phyloP scores from a whole-genome alignment of 1,140 invertebrate species.

The Bombyx mandarina region DNA sequence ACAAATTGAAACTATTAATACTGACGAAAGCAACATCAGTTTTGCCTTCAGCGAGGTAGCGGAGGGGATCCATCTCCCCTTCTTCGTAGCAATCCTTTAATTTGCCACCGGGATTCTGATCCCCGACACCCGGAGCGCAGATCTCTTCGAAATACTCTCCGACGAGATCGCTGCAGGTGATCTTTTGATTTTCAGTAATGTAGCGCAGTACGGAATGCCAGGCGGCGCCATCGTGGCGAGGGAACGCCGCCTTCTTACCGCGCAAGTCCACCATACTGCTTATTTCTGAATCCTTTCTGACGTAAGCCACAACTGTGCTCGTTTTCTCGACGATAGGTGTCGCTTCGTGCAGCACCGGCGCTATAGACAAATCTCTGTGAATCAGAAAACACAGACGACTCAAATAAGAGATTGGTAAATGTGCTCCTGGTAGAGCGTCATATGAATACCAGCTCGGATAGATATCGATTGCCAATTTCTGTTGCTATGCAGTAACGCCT shows the following conservation, averaged over 20 bases:
- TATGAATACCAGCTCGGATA: too few relatives aligned
- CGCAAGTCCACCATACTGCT: constrained; percentile 74
- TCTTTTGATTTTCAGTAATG: constrained; percentile 52
- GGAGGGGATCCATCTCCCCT: constrained; percentile 77
- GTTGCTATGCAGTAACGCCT: too few relatives aligned
- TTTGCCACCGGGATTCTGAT: constrained; percentile 11
- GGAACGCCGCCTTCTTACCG: constrained; percentile 80
- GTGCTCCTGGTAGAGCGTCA: too few relatives aligned
- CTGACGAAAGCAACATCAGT: constrained; percentile 92
- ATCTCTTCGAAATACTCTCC: constrained; percentile 75
- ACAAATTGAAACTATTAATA: constrained; percentile 77
- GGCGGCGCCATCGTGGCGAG: constrained; percentile 76
- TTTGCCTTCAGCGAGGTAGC: constrained; percentile 82
- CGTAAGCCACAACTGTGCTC: constrained; percentile 79
- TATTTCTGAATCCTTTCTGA: constrained; percentile 74
- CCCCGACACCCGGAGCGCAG: constrained; percentile 70
- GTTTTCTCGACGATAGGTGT: constrained; percentile 73
- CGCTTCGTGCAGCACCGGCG: constrained; percentile 77
- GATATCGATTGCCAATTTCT: too few relatives aligned
- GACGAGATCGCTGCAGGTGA: constrained; percentile 63
- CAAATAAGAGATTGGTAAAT: too few relatives aligned
- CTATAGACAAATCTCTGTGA: constrained; percentile 73
- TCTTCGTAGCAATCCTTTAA: constrained; percentile 34
- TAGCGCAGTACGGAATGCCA: constrained; percentile 75
- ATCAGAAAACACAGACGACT: not conserved